These are phyloP conservation scores for Ischnura elegans DNA, from an alignment of 2,888 invertebrate genomes.

Conservation along the genomic window DNA sequence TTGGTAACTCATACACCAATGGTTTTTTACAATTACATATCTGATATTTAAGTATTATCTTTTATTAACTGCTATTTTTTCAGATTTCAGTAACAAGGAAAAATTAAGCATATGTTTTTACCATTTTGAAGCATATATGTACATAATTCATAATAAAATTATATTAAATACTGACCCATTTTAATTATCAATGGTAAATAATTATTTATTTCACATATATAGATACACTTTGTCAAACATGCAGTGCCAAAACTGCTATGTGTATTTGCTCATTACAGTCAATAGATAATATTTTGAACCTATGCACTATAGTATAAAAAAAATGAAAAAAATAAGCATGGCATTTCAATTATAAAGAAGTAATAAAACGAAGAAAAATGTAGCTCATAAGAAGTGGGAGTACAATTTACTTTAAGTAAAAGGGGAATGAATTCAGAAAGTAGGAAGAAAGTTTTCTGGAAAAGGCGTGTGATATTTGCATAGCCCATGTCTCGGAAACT, in stretches of 20 bases:
- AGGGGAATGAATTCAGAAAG: slow-evolving; percentile 42
- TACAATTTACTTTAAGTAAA: neutral
- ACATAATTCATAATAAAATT: slow-evolving; percentile 9
- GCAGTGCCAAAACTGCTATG: slow-evolving; percentile 65
- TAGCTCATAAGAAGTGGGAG: slow-evolving; percentile 25
- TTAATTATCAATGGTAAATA: slow-evolving; percentile 42
- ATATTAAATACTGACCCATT: slow-evolving; percentile 59
- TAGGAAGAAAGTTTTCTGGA: slow-evolving; percentile 42
- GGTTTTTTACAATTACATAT: too few species aligned
- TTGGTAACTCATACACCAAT: too few species aligned
- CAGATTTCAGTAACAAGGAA: too few species aligned
- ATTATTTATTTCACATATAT: slow-evolving; percentile 54
- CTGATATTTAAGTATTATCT: too few species aligned
- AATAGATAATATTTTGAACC: slow-evolving; percentile 43
- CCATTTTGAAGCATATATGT: neutral
- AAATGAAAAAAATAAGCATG: slow-evolving; percentile 62
- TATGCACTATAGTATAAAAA: slow-evolving; percentile 19
- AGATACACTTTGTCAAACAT: slow-evolving; percentile 58
- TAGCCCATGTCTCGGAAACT: neutral
- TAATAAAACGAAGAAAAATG: slow-evolving; percentile 34
- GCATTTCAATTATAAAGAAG: slow-evolving; percentile 56
- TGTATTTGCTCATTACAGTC: slow-evolving; percentile 49
- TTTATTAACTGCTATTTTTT: too few species aligned
- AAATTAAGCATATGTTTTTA: neutral
- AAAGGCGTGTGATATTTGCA: slow-evolving; percentile 21